Base-by-base conservation (phyloP, 2,888 invertebrate genomes). In the Synanthedon vespiformis region DNA sequence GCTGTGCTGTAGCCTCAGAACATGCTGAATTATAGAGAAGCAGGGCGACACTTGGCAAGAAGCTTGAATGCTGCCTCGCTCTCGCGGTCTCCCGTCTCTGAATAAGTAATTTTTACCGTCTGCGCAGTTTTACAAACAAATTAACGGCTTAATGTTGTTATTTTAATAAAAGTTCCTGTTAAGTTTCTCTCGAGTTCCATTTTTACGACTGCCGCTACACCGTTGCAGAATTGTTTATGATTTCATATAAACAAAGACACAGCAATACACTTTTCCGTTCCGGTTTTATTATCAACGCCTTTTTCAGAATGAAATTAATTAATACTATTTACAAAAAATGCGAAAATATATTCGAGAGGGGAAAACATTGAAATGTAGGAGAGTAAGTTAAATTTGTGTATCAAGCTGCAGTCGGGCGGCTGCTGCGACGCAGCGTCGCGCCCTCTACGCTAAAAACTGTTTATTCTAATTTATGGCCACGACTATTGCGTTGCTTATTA, bases 101-200 rank as follows among this genome's bases (percentile, higher is more conserved):
- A 85, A 86, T 86, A 83, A 83, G 70, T 86, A 82, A 85, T 82
- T 76, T 80, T 78, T 77, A 78, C 75, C 77, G 83, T 82, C 84
- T 83, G 84, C 82, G 74, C 83, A 81, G 78, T 82, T 83, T 83
- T 80, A 80, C 85, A 81, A 82, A 86, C 82, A 87, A 86, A 86
- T 87, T 86, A 86, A 81, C 80, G 79, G 70, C 75, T 76, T 77
- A 76, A 82, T 83, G 79, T 82, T 80, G 81, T 82, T 84, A 85
- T 84, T 83, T 84, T 85, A 84, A 83, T 84, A 81, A 85, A 86
- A 84, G 75, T 81, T 83, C 63, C 68, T 72, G 70, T 74, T 75
- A 74, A 78, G 72, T 78, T 79, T 68, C 68, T 67, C 67, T 67
- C 61, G 68, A 74, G 78, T 82, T 80, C 70, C 72, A 77, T 76